Conservation (phyloP, 53 echinoderm and acorn worm species). For the Temnopleurus reevesii region DNA sequence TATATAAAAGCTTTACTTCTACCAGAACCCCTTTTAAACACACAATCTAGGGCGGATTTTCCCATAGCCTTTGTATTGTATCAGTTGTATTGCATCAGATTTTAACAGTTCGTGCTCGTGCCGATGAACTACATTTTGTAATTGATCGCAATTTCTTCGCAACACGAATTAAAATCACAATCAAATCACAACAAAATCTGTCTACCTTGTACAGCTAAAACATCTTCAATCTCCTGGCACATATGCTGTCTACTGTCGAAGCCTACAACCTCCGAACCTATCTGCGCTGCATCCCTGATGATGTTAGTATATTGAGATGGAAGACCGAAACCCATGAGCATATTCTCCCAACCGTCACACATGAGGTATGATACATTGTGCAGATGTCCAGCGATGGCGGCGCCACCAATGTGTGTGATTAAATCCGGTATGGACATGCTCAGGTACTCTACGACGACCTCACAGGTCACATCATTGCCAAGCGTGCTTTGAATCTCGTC, state of each 20-base stretch:
- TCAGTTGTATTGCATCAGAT: no score
- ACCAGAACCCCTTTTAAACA: no score
- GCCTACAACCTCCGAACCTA: not conserved
- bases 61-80: no score
- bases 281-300: not conserved
- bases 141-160: no score
- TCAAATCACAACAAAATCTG: no score
- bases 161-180: no score
- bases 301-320: not conserved
- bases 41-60: no score
- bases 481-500: no score
- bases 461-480: not conserved
- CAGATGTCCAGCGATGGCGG: not conserved
- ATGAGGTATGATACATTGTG: not conserved
- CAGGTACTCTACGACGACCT: not conserved
- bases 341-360: not conserved
- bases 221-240: not conserved
- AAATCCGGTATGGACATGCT: not conserved
- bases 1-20: no score
- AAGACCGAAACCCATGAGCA: not conserved
- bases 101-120: no score
- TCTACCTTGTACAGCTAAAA: not conserved
- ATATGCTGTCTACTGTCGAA: not conserved
- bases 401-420: not conserved
- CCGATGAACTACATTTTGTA: no score